phyloP scores from a whole-genome alignment of 2,888 invertebrate species.

The Bugula neritina region DNA sequence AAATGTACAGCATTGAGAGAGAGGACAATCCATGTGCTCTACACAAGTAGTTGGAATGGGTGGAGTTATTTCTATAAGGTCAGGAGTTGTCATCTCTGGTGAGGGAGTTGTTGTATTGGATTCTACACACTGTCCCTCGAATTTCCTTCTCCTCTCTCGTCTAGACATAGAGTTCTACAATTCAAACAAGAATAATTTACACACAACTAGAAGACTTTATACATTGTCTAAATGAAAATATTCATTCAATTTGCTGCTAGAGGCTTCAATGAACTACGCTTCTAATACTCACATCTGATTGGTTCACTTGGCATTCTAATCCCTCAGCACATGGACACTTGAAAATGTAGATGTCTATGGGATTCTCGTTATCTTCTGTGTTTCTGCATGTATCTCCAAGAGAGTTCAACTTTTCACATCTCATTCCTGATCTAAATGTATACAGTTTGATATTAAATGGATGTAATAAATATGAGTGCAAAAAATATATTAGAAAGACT shows the following conservation, averaged over 20 bases:
- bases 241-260: no score
- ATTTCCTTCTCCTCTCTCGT: background rate
- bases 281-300: background rate
- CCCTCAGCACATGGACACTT: background rate
- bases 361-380: background rate
- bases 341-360: background rate
- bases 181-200: no score
- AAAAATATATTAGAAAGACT: no score
- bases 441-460: no score
- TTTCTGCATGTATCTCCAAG: background rate
- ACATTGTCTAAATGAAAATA: no score
- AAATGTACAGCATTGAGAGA: slow-evolving; percentile 13
- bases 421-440: background rate
- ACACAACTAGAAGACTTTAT: no score
- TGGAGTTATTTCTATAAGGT: background rate
- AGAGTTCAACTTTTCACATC: background rate
- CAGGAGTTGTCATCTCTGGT: background rate
- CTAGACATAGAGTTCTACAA: background rate
- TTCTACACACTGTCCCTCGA: background rate
- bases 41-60: background rate
- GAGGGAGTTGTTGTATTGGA: background rate
- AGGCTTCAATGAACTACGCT: background rate
- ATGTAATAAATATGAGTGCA: no score
- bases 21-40: slow-evolving; percentile 7
- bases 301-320: background rate